These are phyloP conservation scores for Phyllotreta cruciferae DNA, from an alignment of 2,888 invertebrate genomes.

Conservation along the genomic window DNA sequence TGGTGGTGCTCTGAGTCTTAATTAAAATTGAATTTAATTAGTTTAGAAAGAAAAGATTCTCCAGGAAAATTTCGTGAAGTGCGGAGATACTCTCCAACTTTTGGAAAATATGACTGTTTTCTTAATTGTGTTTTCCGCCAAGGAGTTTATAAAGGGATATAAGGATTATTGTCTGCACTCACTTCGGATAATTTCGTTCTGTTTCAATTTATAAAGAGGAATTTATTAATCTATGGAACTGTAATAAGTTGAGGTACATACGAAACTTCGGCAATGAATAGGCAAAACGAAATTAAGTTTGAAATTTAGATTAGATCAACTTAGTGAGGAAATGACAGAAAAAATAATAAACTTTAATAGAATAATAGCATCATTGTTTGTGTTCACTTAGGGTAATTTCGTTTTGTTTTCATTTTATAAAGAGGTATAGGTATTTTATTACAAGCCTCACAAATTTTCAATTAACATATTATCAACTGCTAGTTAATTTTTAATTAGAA, in stretches of 20 bases:
- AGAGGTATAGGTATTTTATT: too few species aligned
- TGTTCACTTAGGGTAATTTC: too few species aligned
- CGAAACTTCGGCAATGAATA: too few species aligned
- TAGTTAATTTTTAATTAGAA: too few species aligned
- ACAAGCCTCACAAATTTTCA: too few species aligned
- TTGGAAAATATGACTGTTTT: constrained; percentile 8
- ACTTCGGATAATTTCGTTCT: constrained; percentile 3
- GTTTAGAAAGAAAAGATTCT: constrained; percentile 5
- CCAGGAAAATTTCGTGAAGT: constrained; percentile 1
- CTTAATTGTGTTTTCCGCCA: constrained; percentile 7
- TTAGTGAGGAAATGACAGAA: too few species aligned
- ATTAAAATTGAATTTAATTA: constrained; percentile 18
- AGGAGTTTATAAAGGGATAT: constrained; percentile 7
- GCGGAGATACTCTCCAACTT: constrained; percentile 1
- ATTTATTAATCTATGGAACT: neutral
- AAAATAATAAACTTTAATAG: too few species aligned
- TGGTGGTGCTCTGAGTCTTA: constrained; percentile 8
- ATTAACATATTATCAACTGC: too few species aligned
- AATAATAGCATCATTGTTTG: too few species aligned
- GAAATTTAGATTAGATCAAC: too few species aligned
- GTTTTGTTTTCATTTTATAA: too few species aligned
- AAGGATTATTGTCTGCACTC: constrained; percentile 3
- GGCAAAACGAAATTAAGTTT: too few species aligned
- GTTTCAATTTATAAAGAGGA: constrained; percentile 4
- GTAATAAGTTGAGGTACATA: neutral